Percentiles rank a stretch among this genome's conserved stretches.
Conservation (phyloP, 2,888 invertebrate species). For the Agriopis leucophaearia region DNA sequence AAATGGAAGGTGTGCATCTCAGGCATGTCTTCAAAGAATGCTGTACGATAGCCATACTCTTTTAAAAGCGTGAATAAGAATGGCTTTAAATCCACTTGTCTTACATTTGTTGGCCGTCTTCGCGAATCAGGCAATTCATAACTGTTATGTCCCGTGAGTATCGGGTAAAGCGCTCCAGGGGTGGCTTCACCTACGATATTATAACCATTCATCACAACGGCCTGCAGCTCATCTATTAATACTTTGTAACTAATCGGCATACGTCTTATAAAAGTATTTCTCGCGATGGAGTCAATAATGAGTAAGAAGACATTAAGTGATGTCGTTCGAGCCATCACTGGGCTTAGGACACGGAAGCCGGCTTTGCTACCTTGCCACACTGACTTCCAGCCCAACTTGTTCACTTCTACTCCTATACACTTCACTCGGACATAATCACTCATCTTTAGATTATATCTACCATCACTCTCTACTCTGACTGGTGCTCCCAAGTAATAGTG, state of each 20-base stretch:
- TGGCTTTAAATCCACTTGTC: constrained; percentile 91
- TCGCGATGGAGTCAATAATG: constrained; percentile 95
- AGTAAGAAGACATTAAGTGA: constrained; percentile 91
- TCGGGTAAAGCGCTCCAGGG: constrained; percentile 94
- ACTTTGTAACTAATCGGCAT: constrained; percentile 92
- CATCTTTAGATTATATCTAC: constrained; percentile 87
- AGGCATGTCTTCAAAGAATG: constrained; percentile 95
- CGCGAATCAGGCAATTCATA: constrained; percentile 94
- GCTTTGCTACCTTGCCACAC: constrained; percentile 65
- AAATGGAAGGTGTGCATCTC: constrained; percentile 95
- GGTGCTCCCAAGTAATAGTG: constrained; percentile 43
- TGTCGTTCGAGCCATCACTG: constrained; percentile 39
- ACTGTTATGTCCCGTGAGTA: constrained; percentile 93
- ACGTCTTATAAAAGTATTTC: constrained; percentile 92
- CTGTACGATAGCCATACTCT: constrained; percentile 86
- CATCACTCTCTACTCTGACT: constrained; percentile 74
- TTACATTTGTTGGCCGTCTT: constrained; percentile 86
- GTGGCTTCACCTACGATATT: constrained; percentile 96
- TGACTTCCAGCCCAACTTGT: constrained; percentile 49
- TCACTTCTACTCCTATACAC: constrained; percentile 69
- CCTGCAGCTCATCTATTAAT: constrained; percentile 79
- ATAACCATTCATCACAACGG: constrained; percentile 68
- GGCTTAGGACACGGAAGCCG: constrained; percentile 56
- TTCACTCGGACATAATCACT: constrained; percentile 90
- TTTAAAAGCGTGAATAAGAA: constrained; percentile 94